Percentiles rank a stretch among this genome's conserved stretches.
Conservation (phyloP, 2,888 invertebrate species). For the Arrhopalites spinosus region DNA sequence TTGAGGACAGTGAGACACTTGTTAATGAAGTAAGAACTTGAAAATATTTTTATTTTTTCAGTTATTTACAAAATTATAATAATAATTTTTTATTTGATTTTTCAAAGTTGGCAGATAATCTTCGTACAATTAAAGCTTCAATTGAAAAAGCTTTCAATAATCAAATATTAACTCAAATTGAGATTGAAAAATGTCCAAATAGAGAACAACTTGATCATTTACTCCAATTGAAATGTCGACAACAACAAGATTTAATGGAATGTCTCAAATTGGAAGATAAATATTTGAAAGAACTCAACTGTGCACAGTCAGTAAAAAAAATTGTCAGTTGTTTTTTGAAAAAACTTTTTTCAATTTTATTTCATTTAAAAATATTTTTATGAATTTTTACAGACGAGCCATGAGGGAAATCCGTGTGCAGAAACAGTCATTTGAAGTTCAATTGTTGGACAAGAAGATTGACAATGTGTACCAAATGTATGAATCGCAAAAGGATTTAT, state of each 20-base stretch:
- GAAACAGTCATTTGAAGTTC: conserved; percentile 21
- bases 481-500: conserved; percentile 22
- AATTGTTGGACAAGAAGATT: conserved; percentile 24
- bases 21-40: too few species aligned
- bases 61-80: too few species aligned
- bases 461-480: conserved; percentile 18
- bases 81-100: background rate
- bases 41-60: too few species aligned
- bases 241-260: conserved; percentile 39
- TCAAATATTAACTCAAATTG: background rate
- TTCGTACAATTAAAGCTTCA: conserved; percentile 4
- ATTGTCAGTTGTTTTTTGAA: too few species aligned
- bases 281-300: conserved; percentile 36
- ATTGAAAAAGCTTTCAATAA: conserved; percentile 6
- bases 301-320: conserved; percentile 6
- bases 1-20: too few species aligned
- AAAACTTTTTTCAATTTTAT: too few species aligned
- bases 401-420: conserved; percentile 29
- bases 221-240: conserved; percentile 10
- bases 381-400: conserved; percentile 20
- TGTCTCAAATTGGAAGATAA: conserved; percentile 35
- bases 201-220: conserved; percentile 7
- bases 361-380: background rate
- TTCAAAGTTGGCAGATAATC: conserved; percentile 5
- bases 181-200: background rate